Evolutionary conservation across 2,113 vertebrate genomes (phyloP), one percentile per base, ranked within the genome.

Genomic region (Epinephelus lanceolatus): DNA sequence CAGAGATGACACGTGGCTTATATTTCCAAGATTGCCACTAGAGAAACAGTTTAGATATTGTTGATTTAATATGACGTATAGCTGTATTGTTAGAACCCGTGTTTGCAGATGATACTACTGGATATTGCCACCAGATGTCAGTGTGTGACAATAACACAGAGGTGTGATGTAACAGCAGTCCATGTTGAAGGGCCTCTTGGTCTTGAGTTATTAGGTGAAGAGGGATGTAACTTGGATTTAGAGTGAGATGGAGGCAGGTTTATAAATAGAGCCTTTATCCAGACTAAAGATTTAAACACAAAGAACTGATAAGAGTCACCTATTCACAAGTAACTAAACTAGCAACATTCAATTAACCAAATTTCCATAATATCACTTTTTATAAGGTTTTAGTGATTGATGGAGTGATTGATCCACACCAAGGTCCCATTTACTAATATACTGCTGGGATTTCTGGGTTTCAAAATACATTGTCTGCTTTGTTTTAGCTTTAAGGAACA

Each of bases 61-160:
- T 30, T 30, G 7, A 21, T 1, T 23, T 52, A 53, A 68, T 30
- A 30, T 30, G 12, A 81, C 57, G 51, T n/a, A 10, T 53, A 11
- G 15, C 21, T 42, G 9, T 13, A 47, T 13, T 21, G 7, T 45
- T 10, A 45, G 15, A 78, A 30, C 8, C 3, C 1, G 23, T 14
- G 10, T 25, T 53, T 37, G 65, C 51, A 78, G 3, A 2, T 23
- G 18, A 9, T 37, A 19, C 73, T 71, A 55, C 70, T 74, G 10
- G 3, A 45, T 47, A 9, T 40, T 55, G 25, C 88, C 94, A 93
- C 89, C 60, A 93, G 93, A 66, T 91, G 93, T 88, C 93, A 93
- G 89, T 82, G 45, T 86, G 70, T 53, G 59, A 88, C 84, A 79
- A 62, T 55, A 56, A 56, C 65, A 75, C 11, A 33, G 30, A 56